phyloP scores from a whole-genome alignment of 2,113 vertebrate species.

The Heterochromis multidens region DNA sequence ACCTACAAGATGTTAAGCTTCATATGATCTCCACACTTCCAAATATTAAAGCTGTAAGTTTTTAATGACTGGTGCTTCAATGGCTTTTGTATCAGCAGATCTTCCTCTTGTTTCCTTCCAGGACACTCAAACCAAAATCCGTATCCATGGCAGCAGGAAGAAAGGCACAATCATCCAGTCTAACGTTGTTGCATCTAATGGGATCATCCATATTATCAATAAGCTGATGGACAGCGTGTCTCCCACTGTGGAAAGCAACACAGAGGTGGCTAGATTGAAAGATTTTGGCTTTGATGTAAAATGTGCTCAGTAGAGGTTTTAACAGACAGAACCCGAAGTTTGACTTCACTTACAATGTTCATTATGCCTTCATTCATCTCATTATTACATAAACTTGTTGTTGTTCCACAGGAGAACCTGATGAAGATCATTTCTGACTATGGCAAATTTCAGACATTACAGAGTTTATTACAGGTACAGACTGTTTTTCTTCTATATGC shows the following conservation, averaged over 20 bases:
- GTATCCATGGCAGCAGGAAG: constrained; percentile 80
- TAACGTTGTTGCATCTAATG: constrained; percentile 86
- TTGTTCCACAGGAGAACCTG: constrained; percentile 79
- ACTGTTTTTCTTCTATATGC: not conserved
- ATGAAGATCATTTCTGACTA: constrained; percentile 81
- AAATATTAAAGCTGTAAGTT: not conserved
- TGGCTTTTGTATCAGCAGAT: not conserved
- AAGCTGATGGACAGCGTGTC: constrained; percentile 81
- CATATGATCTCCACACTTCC: not conserved
- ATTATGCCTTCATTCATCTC: not conserved
- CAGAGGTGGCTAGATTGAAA: constrained; percentile 60
- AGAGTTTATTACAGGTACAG: constrained; percentile 81
- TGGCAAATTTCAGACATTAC: constrained; percentile 80
- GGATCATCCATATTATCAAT: constrained; percentile 87
- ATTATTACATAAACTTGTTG: not conserved
- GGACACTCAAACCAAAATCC: constrained; percentile 72
- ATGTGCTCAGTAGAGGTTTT: not conserved
- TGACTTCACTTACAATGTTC: not conserved
- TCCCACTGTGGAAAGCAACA: constrained; percentile 77
- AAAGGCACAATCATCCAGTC: constrained; percentile 78
- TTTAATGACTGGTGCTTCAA: not conserved
- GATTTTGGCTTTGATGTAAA: not conserved
- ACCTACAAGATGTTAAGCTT: not conserved
- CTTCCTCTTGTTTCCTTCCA: not conserved
- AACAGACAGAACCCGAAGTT: not conserved